Percentiles rank a stretch among this genome's conserved stretches.
Conservation (phyloP, 2,797 vertebrate genomes). For the Thaleichthys pacificus region DNA sequence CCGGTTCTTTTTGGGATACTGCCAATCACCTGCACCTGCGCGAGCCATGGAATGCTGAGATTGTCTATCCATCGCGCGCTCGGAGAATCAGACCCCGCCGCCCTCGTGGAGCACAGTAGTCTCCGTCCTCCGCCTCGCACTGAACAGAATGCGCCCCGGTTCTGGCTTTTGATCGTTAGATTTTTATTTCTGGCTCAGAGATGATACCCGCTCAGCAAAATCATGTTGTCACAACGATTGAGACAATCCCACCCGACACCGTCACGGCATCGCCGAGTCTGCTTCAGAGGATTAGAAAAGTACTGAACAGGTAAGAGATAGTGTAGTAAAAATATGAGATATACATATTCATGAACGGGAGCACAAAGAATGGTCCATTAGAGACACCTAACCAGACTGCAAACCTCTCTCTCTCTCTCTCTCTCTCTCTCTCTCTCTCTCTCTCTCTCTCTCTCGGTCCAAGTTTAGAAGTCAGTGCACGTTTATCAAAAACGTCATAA, state of each 20-base stretch:
- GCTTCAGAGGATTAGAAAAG: constrained; percentile 83
- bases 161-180: constrained; percentile 53
- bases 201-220: constrained; percentile 87
- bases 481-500: constrained; percentile 44
- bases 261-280: constrained; percentile 77
- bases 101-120: constrained; percentile 46
- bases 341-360: too few species aligned
- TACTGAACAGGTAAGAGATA: constrained; percentile 84
- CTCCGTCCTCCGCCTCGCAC: constrained; percentile 37
- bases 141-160: constrained; percentile 77
- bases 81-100: constrained; percentile 35
- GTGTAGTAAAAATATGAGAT: background rate
- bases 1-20: constrained; percentile 25
- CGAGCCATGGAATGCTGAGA: constrained; percentile 49
- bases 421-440: constrained; percentile 7
- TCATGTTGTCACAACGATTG: constrained; percentile 88
- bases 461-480: constrained; percentile 41
- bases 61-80: constrained; percentile 19
- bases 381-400: too few species aligned
- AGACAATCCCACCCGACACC: constrained; percentile 82
- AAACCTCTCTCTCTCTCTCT: background rate
- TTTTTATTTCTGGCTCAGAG: constrained; percentile 11
- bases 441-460: constrained; percentile 15
- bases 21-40: constrained; percentile 25
- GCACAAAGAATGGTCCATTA: too few species aligned